A percentile compares a stretch with the other conserved stretches of the same genome.
Conservation (phyloP, 2,888 invertebrate species). For the Apeira syringaria region DNA sequence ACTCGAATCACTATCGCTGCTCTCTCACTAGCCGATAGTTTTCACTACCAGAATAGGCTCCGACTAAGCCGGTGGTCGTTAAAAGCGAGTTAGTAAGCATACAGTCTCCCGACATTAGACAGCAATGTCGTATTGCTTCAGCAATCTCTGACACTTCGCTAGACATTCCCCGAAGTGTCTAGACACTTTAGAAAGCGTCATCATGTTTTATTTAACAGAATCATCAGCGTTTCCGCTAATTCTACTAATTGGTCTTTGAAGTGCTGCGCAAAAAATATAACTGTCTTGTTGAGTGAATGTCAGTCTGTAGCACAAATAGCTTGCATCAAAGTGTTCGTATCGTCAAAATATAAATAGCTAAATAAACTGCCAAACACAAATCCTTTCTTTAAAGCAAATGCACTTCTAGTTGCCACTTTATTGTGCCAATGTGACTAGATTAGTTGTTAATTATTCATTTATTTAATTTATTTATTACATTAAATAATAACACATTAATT, state of each 20-base stretch:
- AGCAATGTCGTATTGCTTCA: conserved; percentile 2
- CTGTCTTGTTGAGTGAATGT: too few relatives aligned
- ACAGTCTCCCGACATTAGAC: not conserved
- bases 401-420: too few relatives aligned
- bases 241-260: conserved; percentile 3
- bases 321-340: too few relatives aligned
- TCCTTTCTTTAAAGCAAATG: too few relatives aligned
- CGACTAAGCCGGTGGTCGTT: conserved; percentile 8
- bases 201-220: conserved; percentile 9
- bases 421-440: too few relatives aligned
- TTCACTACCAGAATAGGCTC: conserved; percentile 5
- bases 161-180: conserved; percentile 6
- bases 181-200: conserved; percentile 2
- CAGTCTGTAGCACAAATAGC: too few relatives aligned
- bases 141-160: conserved; percentile 8
- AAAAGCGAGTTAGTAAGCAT: conserved; percentile 1
- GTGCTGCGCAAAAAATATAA: not conserved
- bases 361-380: too few relatives aligned
- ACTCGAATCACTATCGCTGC: not conserved
- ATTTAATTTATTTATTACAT: too few relatives aligned
- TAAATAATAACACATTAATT: too few relatives aligned
- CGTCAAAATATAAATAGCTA: too few relatives aligned
- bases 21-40: not conserved
- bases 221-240: conserved; percentile 5
- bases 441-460: too few relatives aligned